Base-by-base conservation (phyloP, 2,797 vertebrate genomes). In the Hipposideros larvatus region DNA sequence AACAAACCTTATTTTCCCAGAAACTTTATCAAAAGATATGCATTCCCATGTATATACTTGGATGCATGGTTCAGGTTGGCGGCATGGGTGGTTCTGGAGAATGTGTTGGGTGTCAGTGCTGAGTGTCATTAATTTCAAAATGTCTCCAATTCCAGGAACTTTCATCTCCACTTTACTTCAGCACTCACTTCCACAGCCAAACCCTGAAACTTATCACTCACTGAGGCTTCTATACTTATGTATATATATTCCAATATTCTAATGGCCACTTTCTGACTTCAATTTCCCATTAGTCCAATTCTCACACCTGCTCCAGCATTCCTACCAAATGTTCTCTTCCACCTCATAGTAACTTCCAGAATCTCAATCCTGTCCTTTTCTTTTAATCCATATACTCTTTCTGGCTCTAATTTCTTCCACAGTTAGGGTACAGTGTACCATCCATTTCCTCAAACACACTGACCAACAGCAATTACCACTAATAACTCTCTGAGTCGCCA, bases 351-450 rank as follows among this genome's bases (percentile, higher is more conserved):
- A 61, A 85, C 16, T 68, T 68, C 70, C 1, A 59, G 28, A 95
- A 61, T 59, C 57, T 74, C 28, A 57, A 73, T 80, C 18, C 14
- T 28, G n/a, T 82, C 15, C 31, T 86, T 95, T 51, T 84, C n/a
- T 83, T 91, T 82, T 31, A 83, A 65, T 37, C 15, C 10, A 15
- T 28, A 83, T 59, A 77, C 26, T 4, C 18, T 13, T 68, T 41
- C 21, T 31, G 63, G n/a, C 48, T 73, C 57, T 90, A 82, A 78
- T 61, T 93, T 86, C 94, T 92, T 70, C 55, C n/a, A 51, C n/a
- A 77, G 13, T 48, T 15, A 70, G 7, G 11, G 59, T 66, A 71
- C 9, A 88, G 26, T 43, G 7, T 31, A 55, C n/a, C 10, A 34
- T 34, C 11, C 53, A 24, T 86, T 91, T 90, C 46, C 48, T 37